These are phyloP conservation scores for Ceyx melanurus DNA, from an alignment of 2,113 vertebrate genomes.

Conservation along the genomic window DNA sequence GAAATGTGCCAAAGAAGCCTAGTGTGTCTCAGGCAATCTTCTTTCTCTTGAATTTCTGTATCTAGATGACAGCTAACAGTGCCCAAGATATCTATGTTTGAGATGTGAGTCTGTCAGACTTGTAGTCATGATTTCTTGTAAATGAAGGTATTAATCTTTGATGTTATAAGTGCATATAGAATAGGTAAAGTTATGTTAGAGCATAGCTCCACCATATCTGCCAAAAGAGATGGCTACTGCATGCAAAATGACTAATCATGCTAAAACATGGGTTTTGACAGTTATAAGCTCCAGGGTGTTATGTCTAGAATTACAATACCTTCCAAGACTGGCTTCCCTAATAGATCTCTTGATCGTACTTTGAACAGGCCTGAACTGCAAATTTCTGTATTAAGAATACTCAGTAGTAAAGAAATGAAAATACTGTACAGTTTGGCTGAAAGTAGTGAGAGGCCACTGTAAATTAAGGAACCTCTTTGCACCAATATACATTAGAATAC, in stretches of 20 bases:
- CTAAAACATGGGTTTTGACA: background rate
- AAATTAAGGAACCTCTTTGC: background rate
- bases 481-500: background rate
- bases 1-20: background rate
- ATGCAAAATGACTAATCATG: background rate
- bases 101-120: background rate
- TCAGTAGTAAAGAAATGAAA: background rate
- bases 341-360: background rate
- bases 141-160: background rate
- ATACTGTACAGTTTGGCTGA: background rate
- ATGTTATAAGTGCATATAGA: background rate
- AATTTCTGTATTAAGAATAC: background rate
- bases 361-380: background rate
- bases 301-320: background rate
- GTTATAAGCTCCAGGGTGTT: conserved; percentile 20
- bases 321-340: background rate
- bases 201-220: background rate
- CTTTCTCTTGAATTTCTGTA: background rate
- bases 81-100: background rate
- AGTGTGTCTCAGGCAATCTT: background rate
- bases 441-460: background rate
- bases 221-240: background rate
- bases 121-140: background rate
- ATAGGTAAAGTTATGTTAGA: background rate
- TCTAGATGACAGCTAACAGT: background rate